Conservation (phyloP, 2,113 vertebrate genomes). For the Prolemur simus region DNA sequence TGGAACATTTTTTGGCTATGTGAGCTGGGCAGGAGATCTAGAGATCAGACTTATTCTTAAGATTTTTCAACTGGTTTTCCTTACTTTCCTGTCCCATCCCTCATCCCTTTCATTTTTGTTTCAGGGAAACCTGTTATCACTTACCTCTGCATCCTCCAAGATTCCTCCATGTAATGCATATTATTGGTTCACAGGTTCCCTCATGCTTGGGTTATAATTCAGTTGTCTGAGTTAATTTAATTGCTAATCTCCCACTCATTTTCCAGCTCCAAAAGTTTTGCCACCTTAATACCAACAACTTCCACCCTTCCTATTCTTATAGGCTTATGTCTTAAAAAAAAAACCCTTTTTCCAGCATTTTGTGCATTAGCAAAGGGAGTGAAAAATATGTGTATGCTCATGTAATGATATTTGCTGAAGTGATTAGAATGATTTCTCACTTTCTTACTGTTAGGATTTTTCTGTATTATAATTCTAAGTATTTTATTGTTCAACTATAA, state of each 20-base stretch:
- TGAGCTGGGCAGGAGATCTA: not conserved
- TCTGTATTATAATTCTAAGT: not conserved
- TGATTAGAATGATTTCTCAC: not conserved
- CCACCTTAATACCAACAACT: not conserved
- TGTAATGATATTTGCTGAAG: not conserved
- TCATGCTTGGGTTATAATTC: not conserved
- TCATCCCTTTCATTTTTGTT: not conserved
- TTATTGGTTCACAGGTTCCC: not conserved
- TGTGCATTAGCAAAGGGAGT: not conserved
- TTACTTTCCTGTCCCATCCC: not conserved
- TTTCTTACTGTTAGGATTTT: not conserved
- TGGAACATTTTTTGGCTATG: not conserved
- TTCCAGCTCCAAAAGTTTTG: not conserved
- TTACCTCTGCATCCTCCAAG: not conserved
- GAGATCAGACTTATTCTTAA: not conserved
- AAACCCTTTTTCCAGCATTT: not conserved
- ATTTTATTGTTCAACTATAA: not conserved
- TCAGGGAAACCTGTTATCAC: not conserved
- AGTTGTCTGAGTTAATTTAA: not conserved
- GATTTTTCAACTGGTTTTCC: not conserved
- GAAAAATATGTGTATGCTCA: not conserved
- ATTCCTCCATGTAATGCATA: not conserved
- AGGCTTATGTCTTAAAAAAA: not conserved
- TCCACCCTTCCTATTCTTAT: not conserved
- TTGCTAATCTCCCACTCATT: not conserved